These are phyloP conservation scores for Bactericera cockerelli DNA, from an alignment of 1,140 invertebrate species.

Conservation along the genomic window DNA sequence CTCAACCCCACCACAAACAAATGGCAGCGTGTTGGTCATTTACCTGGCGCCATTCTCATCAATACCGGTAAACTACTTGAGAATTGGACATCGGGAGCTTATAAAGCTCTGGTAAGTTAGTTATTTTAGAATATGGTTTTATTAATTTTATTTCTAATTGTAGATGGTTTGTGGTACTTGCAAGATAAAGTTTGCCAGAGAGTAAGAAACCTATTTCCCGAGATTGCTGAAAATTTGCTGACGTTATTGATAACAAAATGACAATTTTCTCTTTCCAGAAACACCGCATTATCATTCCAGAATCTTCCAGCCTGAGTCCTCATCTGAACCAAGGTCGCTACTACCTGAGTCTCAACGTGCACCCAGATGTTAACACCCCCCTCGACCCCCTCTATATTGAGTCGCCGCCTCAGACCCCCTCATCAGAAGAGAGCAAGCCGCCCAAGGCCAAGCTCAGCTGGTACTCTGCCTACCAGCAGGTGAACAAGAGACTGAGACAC, in stretches of 20 bases:
- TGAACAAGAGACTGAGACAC: constrained; percentile 1
- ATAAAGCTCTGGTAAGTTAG: constrained; percentile 48
- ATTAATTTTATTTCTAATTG: too few species aligned
- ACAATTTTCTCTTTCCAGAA: constrained; percentile 3
- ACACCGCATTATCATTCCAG: constrained; percentile 4
- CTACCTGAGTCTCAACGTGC: background rate
- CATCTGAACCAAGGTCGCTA: background rate
- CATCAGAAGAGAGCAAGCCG: background rate
- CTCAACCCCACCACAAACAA: constrained; percentile 36
- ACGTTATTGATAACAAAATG: too few species aligned
- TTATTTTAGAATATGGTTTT: too few species aligned
- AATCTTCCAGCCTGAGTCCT: background rate
- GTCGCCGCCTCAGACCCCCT: background rate
- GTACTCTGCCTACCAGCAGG: background rate
- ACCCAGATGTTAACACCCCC: background rate
- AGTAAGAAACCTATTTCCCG: too few species aligned
- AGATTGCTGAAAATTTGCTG: too few species aligned
- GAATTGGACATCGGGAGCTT: constrained; percentile 52
- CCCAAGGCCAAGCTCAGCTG: background rate
- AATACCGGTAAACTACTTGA: constrained; percentile 63
- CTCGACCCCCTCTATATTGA: background rate
- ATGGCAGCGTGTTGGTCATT: constrained; percentile 57
- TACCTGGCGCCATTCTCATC: constrained; percentile 59
- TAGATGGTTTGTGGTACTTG: too few species aligned
- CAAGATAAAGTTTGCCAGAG: too few species aligned